These are phyloP conservation scores for Scolopax bukidnonensis DNA, from an alignment of 2,797 vertebrate species.

Conservation along the genomic window DNA sequence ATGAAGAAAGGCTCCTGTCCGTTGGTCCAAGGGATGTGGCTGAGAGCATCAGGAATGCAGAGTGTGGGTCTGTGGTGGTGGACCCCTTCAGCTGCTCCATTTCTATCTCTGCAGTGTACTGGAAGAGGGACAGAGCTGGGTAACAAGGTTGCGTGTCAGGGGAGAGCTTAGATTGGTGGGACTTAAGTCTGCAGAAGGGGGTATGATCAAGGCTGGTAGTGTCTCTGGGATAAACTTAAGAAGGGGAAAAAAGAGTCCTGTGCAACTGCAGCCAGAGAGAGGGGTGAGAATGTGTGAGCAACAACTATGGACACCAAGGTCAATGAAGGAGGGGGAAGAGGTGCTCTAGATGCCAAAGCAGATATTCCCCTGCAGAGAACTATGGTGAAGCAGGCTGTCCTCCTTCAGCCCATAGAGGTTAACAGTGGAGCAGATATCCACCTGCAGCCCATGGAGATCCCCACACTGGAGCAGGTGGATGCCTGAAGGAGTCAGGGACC, in stretches of 20 bases:
- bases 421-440: background rate
- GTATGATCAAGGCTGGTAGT: background rate
- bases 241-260: background rate
- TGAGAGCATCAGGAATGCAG: background rate
- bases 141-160: background rate
- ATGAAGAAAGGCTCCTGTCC: too few relatives aligned
- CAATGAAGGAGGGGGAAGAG: background rate
- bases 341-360: background rate
- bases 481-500: background rate
- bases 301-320: background rate
- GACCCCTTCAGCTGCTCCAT: background rate
- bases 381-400: background rate
- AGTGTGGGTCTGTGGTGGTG: background rate
- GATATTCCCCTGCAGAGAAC: background rate
- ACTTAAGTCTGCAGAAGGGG: background rate
- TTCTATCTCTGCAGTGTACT: background rate
- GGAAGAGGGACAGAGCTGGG: background rate
- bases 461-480: background rate
- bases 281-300: background rate
- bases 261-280: background rate
- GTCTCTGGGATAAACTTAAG: background rate
- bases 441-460: background rate
- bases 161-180: background rate
- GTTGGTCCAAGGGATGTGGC: background rate
- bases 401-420: background rate